These are phyloP conservation scores for Rhabditophanes sp. DNA, from an alignment of 2,888 invertebrate species.

Conservation along the genomic window DNA sequence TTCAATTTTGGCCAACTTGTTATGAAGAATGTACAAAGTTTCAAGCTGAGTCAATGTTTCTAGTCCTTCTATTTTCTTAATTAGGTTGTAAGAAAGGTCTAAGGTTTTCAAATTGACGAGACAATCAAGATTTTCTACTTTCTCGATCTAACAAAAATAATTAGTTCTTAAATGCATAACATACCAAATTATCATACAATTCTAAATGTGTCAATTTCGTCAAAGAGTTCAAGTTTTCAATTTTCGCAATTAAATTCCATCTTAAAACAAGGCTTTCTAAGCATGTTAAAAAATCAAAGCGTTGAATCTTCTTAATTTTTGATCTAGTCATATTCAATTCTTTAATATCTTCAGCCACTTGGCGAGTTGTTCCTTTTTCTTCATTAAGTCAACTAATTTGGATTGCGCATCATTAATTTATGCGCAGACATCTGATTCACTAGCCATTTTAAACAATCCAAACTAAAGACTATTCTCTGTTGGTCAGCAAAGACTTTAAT, in stretches of 20 bases:
- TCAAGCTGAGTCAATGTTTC: constrained; percentile 44
- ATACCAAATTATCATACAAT: constrained; percentile 88
- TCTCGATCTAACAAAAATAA: constrained; percentile 44
- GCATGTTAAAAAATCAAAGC: constrained; percentile 19
- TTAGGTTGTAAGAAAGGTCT: constrained; percentile 84
- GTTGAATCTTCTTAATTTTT: constrained; percentile 22
- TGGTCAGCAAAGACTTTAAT: no score
- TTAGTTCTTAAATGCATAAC: constrained; percentile 6
- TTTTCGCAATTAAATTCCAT: constrained; percentile 87
- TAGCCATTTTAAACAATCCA: no score
- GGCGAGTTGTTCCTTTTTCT: no score
- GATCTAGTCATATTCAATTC: constrained; percentile 23
- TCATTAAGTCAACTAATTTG: no score
- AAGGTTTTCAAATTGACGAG: constrained; percentile 77
- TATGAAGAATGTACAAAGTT: constrained; percentile 49
- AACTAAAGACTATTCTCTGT: no score
- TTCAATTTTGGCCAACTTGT: constrained; percentile 47
- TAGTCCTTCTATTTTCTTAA: constrained; percentile 47
- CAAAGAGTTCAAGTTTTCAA: constrained; percentile 69
- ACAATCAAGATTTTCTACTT: constrained; percentile 72
- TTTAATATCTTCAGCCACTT: no score
- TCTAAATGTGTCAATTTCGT: constrained; percentile 64
- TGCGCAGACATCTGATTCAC: no score
- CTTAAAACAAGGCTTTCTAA: constrained; percentile 62
- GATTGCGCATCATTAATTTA: no score